Percentiles rank a stretch among this genome's conserved stretches.
Conservation (phyloP, 2,888 invertebrate species). For the Carterocephalus palaemon region DNA sequence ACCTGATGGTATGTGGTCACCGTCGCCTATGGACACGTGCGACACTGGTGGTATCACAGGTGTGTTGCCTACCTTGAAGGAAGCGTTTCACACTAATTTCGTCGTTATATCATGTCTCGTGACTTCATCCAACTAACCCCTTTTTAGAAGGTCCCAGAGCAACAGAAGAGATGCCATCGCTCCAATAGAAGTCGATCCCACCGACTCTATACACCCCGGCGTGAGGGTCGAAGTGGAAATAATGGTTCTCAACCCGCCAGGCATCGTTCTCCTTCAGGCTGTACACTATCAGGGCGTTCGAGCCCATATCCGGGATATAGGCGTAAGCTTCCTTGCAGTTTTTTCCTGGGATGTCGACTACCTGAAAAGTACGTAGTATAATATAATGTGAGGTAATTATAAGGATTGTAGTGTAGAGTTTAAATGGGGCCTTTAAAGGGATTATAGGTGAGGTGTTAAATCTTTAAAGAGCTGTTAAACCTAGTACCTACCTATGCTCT, state of each 20-base stretch:
- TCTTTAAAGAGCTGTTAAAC: too few species aligned
- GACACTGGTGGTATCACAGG: too few species aligned
- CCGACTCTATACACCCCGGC: constrained; percentile 84
- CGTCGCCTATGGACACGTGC: too few species aligned
- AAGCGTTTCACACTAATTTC: too few species aligned
- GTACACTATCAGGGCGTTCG: constrained; percentile 86
- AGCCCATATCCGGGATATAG: constrained; percentile 86
- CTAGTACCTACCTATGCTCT: too few species aligned
- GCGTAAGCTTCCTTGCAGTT: constrained; percentile 83
- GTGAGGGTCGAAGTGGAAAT: constrained; percentile 87
- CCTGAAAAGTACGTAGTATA: constrained; percentile 56
- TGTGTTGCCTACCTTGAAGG: too few species aligned
- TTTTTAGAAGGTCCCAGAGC: constrained; percentile 76
- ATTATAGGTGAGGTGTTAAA: too few species aligned
- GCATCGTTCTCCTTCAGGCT: constrained; percentile 81
- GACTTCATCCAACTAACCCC: constrained; percentile 45
- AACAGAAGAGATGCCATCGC: constrained; percentile 86
- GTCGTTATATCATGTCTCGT: too few species aligned
- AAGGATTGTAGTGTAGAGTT: too few species aligned
- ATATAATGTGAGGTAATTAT: too few species aligned
- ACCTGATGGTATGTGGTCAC: too few species aligned
- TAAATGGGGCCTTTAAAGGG: too few species aligned
- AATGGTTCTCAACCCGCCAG: constrained; percentile 87
- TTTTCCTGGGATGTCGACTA: constrained; percentile 81
- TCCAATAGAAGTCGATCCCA: constrained; percentile 89